Evolutionary conservation across 2,888 invertebrate species (phyloP).

Genomic region (Schrankia costaestrigalis): DNA sequence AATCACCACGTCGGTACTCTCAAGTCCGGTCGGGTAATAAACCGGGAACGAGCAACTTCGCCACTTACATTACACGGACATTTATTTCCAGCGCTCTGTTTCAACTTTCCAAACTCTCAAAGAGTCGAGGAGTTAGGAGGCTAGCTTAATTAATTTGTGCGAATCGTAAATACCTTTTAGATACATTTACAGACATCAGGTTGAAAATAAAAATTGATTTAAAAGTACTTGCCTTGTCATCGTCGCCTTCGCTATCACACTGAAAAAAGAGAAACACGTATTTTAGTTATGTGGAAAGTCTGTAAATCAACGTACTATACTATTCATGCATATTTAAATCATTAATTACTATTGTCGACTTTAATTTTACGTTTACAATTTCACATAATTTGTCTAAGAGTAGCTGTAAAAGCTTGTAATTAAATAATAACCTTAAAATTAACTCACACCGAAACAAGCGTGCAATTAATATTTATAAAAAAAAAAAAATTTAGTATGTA

Average conservation of each 20-base stretch:
- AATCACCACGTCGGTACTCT: constrained; percentile 57
- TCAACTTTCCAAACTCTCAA: constrained; percentile 65
- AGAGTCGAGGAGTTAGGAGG: constrained; percentile 48
- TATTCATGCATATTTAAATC: constrained; percentile 14
- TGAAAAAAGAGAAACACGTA: constrained; percentile 81
- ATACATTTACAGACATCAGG: constrained; percentile 31
- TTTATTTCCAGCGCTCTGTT: constrained; percentile 71
- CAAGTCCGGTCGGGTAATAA: constrained; percentile 61
- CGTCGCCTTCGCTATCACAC: constrained; percentile 97
- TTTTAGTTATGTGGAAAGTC: constrained; percentile 21
- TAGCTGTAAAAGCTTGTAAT: no score
- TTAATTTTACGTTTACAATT: no score
- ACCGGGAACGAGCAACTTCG: constrained; percentile 71
- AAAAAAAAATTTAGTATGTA: no score
- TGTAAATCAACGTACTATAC: constrained; percentile 4
- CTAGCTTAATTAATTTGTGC: constrained; percentile 68
- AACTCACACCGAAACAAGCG: no score
- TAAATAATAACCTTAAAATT: no score
- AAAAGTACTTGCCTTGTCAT: constrained; percentile 89
- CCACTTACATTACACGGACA: constrained; percentile 75
- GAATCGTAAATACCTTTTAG: constrained; percentile 53
- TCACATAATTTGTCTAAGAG: no score
- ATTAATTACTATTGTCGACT: no score
- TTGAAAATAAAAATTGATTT: constrained; percentile 30
- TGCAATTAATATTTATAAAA: no score